Base-by-base conservation (phyloP, 1,140 invertebrate species). In the Brachionus sp. region DNA sequence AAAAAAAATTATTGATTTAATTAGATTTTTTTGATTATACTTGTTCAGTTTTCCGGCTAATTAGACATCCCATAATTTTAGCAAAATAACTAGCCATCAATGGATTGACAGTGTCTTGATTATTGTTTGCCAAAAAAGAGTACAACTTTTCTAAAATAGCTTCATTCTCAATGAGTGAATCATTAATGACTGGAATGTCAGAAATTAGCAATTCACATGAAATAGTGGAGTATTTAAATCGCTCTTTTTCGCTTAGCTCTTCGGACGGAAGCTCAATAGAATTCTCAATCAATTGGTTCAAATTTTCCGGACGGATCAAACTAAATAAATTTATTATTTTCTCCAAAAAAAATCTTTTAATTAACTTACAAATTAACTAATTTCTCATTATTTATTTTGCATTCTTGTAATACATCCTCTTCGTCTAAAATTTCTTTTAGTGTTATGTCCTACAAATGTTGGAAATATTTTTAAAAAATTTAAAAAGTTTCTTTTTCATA, bases 341-440 rank as follows among this genome's bases (percentile, higher is more conserved):
- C 23, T 50, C 23, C 75, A 82, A 78, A 13, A 29, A 77, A 19
- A 29, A 29, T 29, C 29, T 77, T 37, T 12, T 37, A 16, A 9
- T 19, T 3, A 16, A 16, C 16, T 94, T 92, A 97, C 95, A 94
- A 97, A 86, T 95, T 94, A 84, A 97, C 92, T 82, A 98, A 90
- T 86, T 93, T 94, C 89, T 93, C 94, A 88, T 96, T 97, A 88
- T 94, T 94, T 84, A 92, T 92, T 91, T 95, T 95, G 89, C 95
- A 96, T 92, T 98, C 95, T 89, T 96, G 94, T 84, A 98, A 91
- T 86, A 98, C 94, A 89, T 97, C 94, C 88, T 96, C 95, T 89
- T 95, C 93, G 88, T 97, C 94, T 91, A 98, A 92, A 82, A 98
- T 90, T 88, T 95, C 94, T 85, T 92, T 91, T 68, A 98, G 90